Evolutionary conservation across 2,113 vertebrate genomes (phyloP), one percentile per base, ranked within the genome.

Genomic region (Aythya baeri): DNA sequence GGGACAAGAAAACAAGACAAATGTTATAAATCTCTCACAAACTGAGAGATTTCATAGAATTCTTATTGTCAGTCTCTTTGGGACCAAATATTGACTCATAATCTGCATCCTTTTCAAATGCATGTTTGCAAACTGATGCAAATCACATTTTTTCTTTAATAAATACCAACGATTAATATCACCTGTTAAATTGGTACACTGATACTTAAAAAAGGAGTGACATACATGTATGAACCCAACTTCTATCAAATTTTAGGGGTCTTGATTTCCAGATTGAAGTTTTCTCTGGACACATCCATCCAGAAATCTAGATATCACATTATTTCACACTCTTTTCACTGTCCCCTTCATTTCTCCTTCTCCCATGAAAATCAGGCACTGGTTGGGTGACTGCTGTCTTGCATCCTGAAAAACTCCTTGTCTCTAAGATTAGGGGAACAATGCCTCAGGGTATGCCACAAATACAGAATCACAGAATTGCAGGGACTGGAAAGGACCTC

Each of bases 381-480:
- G 21, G 12, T 25, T 68, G 3, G 10, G 9, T 89, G 41, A 25
- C n/a, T 70, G 27, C 44, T 25, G 21, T 17, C 20, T 18, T 70
- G 13, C 11, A 32, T 31, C 20, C 55, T 71, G 79, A 31, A 2
- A 65, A 22, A 44, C 49, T 8, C 17, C 10, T 3, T 2, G 5
- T 38, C 26, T 70, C 38, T 49, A 0, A 16, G 4, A 77, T 4
- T 21, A 13, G 2, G 1, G 5, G 25, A 62, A 21, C 38, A 61
- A 14, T 59, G 58, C 23, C 58, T 61, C 54, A 61, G 18, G 25
- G 2, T 6, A 44, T 22, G 29, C 6, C 43, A 61, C 17, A 88
- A 31, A 68, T 68, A 4, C 46, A 49, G 46, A 49, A 49, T 49
- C 20, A 49, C 46, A 49, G 20, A 49, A 49, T 49, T 21, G 20